Conservation (phyloP, 2,888 invertebrate genomes). For the Agrotis segetum region DNA sequence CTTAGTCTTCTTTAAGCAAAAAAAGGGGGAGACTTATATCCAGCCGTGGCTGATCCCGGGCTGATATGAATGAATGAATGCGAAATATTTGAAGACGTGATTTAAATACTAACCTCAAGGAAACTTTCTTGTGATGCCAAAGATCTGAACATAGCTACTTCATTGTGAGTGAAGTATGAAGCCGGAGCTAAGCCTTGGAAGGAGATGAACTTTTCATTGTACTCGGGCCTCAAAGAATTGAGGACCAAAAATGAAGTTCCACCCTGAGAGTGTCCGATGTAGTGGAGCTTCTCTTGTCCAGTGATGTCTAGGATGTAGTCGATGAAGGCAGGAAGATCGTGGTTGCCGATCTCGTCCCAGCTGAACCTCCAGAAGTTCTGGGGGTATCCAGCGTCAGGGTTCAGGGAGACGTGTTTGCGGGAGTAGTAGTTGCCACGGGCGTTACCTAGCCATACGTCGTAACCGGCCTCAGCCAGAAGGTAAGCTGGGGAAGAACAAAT, state of each 20-base stretch:
- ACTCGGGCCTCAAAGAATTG: slow-evolving; percentile 79
- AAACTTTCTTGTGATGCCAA: slow-evolving; percentile 69
- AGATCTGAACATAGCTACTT: slow-evolving; percentile 62
- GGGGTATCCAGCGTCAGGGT: slow-evolving; percentile 67
- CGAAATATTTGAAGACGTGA: too few species aligned
- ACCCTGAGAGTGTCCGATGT: slow-evolving; percentile 84
- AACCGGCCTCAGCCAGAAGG: slow-evolving; percentile 92
- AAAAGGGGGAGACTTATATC: too few species aligned
- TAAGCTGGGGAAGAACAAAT: slow-evolving; percentile 69
- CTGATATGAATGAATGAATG: too few species aligned
- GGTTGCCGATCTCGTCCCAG: slow-evolving; percentile 81
- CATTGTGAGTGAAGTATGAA: slow-evolving; percentile 74
- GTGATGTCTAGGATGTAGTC: slow-evolving; percentile 72
- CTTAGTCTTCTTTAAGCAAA: too few species aligned
- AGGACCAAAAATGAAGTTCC: slow-evolving; percentile 81
- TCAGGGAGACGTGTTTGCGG: slow-evolving; percentile 70
- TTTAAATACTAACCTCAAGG: slow-evolving; percentile 70
- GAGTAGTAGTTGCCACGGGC: slow-evolving; percentile 93
- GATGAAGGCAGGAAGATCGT: slow-evolving; percentile 76
- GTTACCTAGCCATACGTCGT: slow-evolving; percentile 95
- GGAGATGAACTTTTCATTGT: slow-evolving; percentile 75
- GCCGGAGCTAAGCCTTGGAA: slow-evolving; percentile 85
- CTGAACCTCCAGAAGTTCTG: slow-evolving; percentile 81
- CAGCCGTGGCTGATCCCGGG: too few species aligned
- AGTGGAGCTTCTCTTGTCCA: slow-evolving; percentile 75